These are phyloP conservation scores for Sciurus niger DNA, from an alignment of 2,113 vertebrate genomes.

Conservation along the genomic window DNA sequence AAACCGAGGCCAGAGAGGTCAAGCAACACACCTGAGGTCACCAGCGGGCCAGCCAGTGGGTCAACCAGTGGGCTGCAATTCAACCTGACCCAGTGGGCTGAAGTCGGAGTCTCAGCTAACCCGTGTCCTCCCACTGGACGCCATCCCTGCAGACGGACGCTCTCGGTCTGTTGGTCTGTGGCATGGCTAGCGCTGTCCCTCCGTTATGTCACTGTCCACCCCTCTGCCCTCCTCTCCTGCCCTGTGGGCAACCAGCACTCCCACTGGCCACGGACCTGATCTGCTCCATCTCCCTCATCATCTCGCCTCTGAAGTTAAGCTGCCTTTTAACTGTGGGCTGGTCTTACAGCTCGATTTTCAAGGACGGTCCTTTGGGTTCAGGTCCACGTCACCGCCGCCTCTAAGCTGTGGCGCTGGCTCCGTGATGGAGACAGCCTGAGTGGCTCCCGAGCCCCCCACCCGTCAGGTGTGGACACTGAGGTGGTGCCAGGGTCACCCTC, in stretches of 20 bases:
- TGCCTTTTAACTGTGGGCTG: background rate
- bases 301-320: background rate
- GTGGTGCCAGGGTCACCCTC: no score
- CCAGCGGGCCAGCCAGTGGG: no score
- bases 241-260: rapidly evolving
- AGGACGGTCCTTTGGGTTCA: background rate
- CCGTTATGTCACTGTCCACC: background rate
- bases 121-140: rapidly evolving
- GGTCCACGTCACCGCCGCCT: rapidly evolving
- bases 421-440: background rate
- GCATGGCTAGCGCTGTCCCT: background rate
- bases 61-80: rapidly evolving
- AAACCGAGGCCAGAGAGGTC: background rate
- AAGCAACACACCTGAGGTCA: no score
- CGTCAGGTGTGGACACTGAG: no score
- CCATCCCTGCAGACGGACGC: background rate
- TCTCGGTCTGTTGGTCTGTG: rapidly evolving
- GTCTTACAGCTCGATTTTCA: background rate
- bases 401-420: background rate
- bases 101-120: rapidly evolving
- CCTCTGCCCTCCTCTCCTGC: background rate
- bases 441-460: no score
- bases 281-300: background rate
- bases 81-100: rapidly evolving
- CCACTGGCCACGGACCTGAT: background rate